Evolutionary conservation across 2,888 invertebrate genomes (phyloP).

Genomic region (Phalangium opilio): DNA sequence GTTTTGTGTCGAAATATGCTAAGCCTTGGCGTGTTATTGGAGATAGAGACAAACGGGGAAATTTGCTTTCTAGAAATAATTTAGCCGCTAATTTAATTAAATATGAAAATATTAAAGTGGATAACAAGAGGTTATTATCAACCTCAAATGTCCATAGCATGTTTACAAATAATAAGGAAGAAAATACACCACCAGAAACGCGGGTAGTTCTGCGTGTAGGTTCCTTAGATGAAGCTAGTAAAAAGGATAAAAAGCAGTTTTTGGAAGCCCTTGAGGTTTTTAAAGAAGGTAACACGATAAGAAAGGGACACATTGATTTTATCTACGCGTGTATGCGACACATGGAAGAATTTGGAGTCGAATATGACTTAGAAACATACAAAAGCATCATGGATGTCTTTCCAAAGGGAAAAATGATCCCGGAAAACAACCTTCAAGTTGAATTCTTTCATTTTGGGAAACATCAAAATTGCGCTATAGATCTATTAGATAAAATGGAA

Average conservation of each 20-base stretch:
- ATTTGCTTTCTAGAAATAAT: too few species aligned
- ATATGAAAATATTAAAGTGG: too few species aligned
- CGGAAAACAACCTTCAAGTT: conserved; percentile 63
- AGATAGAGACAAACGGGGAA: too few species aligned
- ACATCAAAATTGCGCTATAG: conserved; percentile 87
- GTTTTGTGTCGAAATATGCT: too few species aligned
- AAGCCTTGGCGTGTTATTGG: too few species aligned
- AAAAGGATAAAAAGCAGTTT: conserved; percentile 41
- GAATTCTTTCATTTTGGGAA: conserved; percentile 88
- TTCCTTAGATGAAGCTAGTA: too few species aligned
- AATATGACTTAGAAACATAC: conserved; percentile 43
- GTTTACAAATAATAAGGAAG: too few species aligned
- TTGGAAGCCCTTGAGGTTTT: conserved; percentile 59
- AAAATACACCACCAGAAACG: too few species aligned
- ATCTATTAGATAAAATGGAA: conserved; percentile 88
- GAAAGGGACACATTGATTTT: conserved; percentile 83
- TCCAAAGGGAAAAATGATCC: conserved; percentile 75
- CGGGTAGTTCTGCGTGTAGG: too few species aligned
- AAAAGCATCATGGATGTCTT: conserved; percentile 68
- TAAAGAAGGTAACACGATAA: conserved; percentile 46
- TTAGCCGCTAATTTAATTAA: too few species aligned
- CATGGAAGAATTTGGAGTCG: conserved; percentile 65
- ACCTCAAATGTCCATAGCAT: too few species aligned
- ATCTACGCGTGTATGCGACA: conserved; percentile 72
- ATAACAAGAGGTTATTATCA: too few species aligned